These are phyloP conservation scores for Eutrigla gurnardus DNA, from an alignment of 2,797 vertebrate species.

Conservation along the genomic window DNA sequence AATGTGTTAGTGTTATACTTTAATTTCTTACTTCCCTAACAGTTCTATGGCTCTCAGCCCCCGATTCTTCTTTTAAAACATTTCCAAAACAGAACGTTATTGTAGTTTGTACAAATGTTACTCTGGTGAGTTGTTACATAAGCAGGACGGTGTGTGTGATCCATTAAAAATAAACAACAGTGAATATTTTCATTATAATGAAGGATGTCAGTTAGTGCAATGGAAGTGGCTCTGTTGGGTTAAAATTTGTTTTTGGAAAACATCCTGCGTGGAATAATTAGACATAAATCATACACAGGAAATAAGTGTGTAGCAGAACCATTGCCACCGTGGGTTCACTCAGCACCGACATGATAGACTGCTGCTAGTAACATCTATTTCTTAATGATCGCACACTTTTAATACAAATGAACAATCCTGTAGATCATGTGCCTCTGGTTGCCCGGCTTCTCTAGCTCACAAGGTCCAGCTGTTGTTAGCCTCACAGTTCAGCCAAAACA, in stretches of 20 bases:
- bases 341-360: background rate
- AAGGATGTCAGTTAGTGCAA: background rate
- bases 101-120: conserved; percentile 11
- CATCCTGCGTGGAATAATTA: background rate
- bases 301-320: background rate
- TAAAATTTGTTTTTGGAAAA: background rate
- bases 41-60: background rate
- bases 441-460: background rate
- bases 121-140: background rate
- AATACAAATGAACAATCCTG: background rate
- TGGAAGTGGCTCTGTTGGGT: background rate
- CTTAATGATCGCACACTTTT: background rate
- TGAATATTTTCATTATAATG: background rate
- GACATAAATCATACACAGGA: too few species aligned
- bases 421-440: background rate
- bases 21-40: background rate
- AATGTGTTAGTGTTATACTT: background rate
- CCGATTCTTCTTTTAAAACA: conserved; percentile 1
- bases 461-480: background rate
- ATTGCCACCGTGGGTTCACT: background rate
- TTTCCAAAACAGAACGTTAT: background rate
- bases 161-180: background rate
- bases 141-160: too few species aligned
- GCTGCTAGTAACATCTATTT: background rate
- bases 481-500: background rate